These are phyloP conservation scores for Esox niger DNA, from an alignment of 2,113 vertebrate species.

Conservation along the genomic window DNA sequence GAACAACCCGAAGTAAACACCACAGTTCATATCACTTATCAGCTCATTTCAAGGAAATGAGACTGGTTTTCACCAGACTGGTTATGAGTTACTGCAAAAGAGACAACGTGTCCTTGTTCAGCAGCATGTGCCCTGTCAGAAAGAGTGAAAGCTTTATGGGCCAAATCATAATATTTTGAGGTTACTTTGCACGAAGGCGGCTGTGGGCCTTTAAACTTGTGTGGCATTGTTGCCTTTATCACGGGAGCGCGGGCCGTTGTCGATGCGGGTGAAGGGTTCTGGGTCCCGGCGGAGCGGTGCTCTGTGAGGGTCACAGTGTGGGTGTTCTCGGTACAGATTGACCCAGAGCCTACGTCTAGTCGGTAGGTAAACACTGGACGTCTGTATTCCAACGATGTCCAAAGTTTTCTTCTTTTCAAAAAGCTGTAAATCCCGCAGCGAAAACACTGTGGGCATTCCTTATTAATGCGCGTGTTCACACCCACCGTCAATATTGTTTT, in stretches of 20 bases:
- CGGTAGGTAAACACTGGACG: conserved; percentile 41
- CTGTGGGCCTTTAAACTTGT: conserved; percentile 52
- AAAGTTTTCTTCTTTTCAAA: conserved; percentile 41
- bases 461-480: conserved; percentile 51
- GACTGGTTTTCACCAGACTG: conserved; percentile 30
- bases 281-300: conserved; percentile 30
- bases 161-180: conserved; percentile 52
- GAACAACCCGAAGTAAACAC: too few relatives aligned
- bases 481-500: conserved; percentile 49
- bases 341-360: conserved; percentile 11
- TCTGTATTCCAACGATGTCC: conserved; percentile 30
- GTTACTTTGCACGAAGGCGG: conserved; percentile 18
- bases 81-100: not conserved
- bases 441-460: conserved; percentile 41
- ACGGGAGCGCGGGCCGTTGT: conserved; percentile 32
- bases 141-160: conserved; percentile 54
- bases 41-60: conserved; percentile 47
- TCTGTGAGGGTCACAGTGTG: conserved; percentile 47
- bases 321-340: conserved; percentile 7
- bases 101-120: conserved; percentile 45
- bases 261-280: conserved; percentile 27
- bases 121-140: conserved; percentile 43
- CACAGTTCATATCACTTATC: conserved; percentile 58
- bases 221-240: conserved; percentile 51
- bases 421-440: conserved; percentile 48